A percentile compares a stretch with the other conserved stretches of the same genome.
Evolutionary conservation across 2,113 vertebrate species (phyloP).

Genomic region (Anas platyrhynchos): DNA sequence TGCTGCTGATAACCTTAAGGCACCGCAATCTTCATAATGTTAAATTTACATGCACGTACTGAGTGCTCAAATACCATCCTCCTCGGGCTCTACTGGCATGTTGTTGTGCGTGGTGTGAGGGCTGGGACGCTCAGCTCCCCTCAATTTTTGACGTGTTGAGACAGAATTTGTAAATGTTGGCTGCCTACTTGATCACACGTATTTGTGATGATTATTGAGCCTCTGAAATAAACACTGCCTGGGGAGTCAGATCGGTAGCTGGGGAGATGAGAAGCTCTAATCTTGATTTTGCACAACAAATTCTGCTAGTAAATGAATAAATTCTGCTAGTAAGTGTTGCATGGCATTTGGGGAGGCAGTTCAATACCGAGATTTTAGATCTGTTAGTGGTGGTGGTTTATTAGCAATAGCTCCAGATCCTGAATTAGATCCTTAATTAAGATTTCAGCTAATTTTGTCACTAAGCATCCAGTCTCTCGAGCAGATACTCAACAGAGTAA

Average conservation of each 20-base stretch:
- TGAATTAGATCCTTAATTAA: background rate
- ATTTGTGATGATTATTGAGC: background rate
- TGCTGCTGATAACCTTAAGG: background rate
- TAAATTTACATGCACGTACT: background rate
- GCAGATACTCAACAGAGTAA: background rate
- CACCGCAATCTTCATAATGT: background rate
- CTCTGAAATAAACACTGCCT: background rate
- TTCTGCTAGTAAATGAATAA: background rate
- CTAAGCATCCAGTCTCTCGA: background rate
- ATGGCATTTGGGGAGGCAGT: background rate
- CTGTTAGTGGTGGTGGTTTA: background rate
- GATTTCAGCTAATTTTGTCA: background rate
- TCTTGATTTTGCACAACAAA: background rate
- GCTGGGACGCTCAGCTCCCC: background rate
- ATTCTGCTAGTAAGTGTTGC: background rate
- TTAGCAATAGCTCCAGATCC: background rate
- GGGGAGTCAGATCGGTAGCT: background rate
- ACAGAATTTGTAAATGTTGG: background rate
- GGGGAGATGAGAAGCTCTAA: background rate
- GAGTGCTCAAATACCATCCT: slow-evolving; percentile 5
- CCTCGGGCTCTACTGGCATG: background rate
- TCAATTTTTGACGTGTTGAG: background rate
- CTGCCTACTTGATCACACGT: background rate
- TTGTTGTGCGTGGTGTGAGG: background rate
- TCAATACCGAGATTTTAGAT: background rate